Percentiles rank a stretch among this genome's conserved stretches.
Conservation (phyloP, 2,113 vertebrate species). For the Syngnathus scovelli region DNA sequence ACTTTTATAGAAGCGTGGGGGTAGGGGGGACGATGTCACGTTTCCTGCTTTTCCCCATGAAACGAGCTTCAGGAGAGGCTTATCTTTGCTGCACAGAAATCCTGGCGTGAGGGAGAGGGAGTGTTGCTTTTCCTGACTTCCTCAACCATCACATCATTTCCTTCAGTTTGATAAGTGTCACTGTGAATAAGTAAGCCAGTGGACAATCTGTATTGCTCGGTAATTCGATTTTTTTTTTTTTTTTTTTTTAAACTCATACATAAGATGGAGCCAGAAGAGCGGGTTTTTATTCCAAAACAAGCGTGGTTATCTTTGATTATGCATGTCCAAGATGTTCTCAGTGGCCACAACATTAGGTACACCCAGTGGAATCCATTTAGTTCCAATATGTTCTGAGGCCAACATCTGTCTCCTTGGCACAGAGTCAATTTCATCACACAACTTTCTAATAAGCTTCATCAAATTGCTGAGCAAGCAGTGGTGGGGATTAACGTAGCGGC, state of each 20-base stretch:
- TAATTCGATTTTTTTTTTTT: constrained; percentile 1
- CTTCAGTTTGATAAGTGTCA: constrained; percentile 69
- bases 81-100: constrained; percentile 88
- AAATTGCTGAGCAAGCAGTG: constrained; percentile 50
- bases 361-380: background rate
- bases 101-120: constrained; percentile 70
- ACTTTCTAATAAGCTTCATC: constrained; percentile 52
- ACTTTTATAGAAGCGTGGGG: constrained; percentile 75
- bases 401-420: constrained; percentile 3
- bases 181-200: background rate
- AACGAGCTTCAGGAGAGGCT: constrained; percentile 87
- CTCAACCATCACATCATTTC: constrained; percentile 86
- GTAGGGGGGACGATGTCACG: constrained; percentile 73
- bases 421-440: constrained; percentile 35
- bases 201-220: background rate
- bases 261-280: too few species aligned
- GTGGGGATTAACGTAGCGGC: constrained; percentile 42
- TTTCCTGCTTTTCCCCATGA: constrained; percentile 92
- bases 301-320: too few species aligned
- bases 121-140: constrained; percentile 76
- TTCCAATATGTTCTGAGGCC: background rate
- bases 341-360: background rate
- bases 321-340: background rate
- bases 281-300: background rate
- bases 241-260: too few species aligned